These are phyloP conservation scores for Tychaedon coryphoeus DNA, from an alignment of 2,113 vertebrate genomes.

Conservation along the genomic window DNA sequence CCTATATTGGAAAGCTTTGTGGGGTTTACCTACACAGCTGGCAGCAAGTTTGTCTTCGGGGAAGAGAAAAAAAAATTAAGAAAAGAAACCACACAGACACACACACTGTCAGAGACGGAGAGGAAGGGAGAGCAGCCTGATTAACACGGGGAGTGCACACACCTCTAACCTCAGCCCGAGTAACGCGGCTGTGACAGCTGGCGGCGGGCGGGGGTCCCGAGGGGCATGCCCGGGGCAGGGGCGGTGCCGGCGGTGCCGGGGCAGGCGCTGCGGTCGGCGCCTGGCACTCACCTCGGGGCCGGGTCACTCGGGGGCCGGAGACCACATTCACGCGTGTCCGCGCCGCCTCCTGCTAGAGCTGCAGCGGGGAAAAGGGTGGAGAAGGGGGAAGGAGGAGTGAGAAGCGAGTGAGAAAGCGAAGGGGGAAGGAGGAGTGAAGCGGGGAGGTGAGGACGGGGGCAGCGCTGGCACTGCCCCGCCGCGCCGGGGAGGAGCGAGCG, in stretches of 20 bases:
- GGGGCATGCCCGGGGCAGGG: background rate
- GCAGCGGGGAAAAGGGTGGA: background rate
- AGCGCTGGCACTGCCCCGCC: background rate
- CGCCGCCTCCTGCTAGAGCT: conserved; percentile 16
- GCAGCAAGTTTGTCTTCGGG: background rate
- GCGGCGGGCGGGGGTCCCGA: background rate
- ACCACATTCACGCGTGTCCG: background rate
- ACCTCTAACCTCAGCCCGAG: background rate
- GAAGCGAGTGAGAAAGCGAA: background rate
- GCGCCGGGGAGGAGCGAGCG: background rate
- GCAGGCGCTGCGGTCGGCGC: background rate
- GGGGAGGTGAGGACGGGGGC: background rate
- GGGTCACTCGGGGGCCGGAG: background rate
- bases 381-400: background rate
- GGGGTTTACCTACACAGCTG: background rate
- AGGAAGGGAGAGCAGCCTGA: background rate
- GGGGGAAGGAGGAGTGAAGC: background rate
- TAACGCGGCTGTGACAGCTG: background rate
- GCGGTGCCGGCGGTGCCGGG: too few relatives aligned
- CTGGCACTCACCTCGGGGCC: conserved; percentile 16
- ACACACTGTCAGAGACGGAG: background rate
- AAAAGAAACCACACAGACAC: background rate
- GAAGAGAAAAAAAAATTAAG: background rate
- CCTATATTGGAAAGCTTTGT: background rate
- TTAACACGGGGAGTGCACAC: background rate